Evolutionary conservation across 2,888 invertebrate species (phyloP).

Genomic region (Orthonevra nobilis): DNA sequence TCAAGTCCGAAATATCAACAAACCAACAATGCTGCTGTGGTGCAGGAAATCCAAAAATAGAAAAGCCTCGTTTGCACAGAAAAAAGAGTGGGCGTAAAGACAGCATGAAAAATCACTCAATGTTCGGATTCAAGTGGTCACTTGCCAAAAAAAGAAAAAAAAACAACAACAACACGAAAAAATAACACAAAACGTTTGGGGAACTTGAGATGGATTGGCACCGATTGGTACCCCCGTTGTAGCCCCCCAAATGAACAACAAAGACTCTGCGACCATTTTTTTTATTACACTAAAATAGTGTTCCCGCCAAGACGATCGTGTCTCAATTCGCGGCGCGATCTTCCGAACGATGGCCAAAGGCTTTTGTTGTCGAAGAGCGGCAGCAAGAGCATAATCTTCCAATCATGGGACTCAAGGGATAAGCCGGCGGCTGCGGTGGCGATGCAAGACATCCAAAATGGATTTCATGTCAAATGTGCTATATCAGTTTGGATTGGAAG

Average conservation of each 20-base stretch:
- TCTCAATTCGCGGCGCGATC: constrained; percentile 2
- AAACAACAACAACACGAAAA: no score
- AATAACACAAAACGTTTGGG: background rate
- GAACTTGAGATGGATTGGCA: constrained; percentile 18
- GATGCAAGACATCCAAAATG: background rate
- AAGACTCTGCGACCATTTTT: no score
- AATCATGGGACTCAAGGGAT: background rate
- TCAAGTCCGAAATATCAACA: background rate
- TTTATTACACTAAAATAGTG: no score
- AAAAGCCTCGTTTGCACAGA: background rate
- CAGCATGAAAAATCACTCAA: constrained; percentile 16
- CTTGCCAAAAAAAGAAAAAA: no score
- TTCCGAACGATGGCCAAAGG: no score
- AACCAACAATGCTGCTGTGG: background rate
- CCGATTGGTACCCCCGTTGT: constrained; percentile 2
- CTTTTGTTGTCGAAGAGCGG: no score
- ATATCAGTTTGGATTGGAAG: constrained; percentile 11
- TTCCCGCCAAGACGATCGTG: background rate
- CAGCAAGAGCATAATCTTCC: background rate
- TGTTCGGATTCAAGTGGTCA: constrained; percentile 9
- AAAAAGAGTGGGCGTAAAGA: constrained; percentile 17
- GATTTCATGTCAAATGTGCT: constrained; percentile 16
- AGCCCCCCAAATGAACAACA: no score
- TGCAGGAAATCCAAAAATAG: constrained; percentile 41
- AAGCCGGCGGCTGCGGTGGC: no score